These are phyloP conservation scores for Lasioglossum oenotherae DNA, from an alignment of 2,888 invertebrate species.

Conservation along the genomic window DNA sequence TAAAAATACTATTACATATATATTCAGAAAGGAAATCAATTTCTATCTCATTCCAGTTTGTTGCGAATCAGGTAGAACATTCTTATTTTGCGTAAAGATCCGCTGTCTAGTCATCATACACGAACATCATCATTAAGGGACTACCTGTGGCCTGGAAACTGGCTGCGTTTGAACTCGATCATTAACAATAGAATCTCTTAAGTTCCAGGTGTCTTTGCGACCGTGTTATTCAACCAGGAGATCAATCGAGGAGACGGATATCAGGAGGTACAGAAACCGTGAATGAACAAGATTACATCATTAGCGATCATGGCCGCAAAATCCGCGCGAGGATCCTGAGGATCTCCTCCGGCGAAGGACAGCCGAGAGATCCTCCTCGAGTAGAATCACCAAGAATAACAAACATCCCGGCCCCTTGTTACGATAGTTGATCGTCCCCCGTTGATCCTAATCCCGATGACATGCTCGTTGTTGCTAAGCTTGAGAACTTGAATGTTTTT, in stretches of 20 bases:
- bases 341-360: conserved; percentile 25
- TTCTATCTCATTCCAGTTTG: no score
- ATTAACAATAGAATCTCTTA: conserved; percentile 22
- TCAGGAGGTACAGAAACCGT: not conserved
- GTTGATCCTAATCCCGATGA: conserved; percentile 46
- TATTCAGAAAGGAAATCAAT: no score
- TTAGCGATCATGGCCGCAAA: conserved; percentile 10
- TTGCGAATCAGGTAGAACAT: no score
- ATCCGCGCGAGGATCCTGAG: not conserved
- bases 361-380: conserved; percentile 15
- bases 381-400: conserved; percentile 45
- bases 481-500: conserved; percentile 82
- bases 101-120: not conserved
- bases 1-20: no score
- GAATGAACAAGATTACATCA: conserved; percentile 2
- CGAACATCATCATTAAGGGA: not conserved
- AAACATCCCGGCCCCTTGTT: not conserved
- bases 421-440: conserved; percentile 39
- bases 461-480: conserved; percentile 83
- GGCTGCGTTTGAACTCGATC: not conserved
- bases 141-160: not conserved
- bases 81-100: no score
- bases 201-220: conserved; percentile 25
- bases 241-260: not conserved
- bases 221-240: not conserved